Base-by-base conservation (phyloP, 2,113 vertebrate species). In the Gobio gobio region DNA sequence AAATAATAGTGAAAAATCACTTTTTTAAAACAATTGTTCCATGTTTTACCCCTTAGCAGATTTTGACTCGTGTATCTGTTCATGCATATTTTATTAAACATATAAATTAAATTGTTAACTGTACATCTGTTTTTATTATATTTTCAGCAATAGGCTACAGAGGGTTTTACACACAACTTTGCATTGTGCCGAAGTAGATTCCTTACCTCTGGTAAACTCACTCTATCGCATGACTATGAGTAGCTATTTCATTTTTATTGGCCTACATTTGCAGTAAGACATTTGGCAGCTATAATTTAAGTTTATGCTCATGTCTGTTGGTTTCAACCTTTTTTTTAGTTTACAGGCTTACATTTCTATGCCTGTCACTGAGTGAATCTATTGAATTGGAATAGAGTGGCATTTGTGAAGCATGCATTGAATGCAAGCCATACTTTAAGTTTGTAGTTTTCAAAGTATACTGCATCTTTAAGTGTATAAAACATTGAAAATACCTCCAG, bases 401-500 rank as follows among this genome's bases (percentile, higher is more conserved):
- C 33, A 73, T 72, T 58, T 83, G 64, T 83, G 33, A 73, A 83
- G 29, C 49, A 4, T 72, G 81, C 33, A 58, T 13, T 56, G 5
- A 72, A 72, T 56, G 33, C 66, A 58, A 83, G 47, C 49, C 29
- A 10, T 12, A 49, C 47, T 29, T 56, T 78, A 63, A 49, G 13
- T 16, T 29, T 54, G 20, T 49, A 64, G 40, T 49, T 24, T 51
- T 54, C 43, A 24, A 70, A 72, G 26, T 6, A 56, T 29, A 56
- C 22, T 24, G 24, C 9, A 51, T 81, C 16, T 66, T 10, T 22
- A 10, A n/a, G 26, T 22, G 26, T 13, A 33, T 49, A 81, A 51
- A 81, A 63, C 24, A n/a, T 43, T 24, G 16, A 7, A 49, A 80
- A n/a, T 40, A 29, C 59, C 8, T 49, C 24, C 54, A 56, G 54